A percentile compares a stretch with the other conserved stretches of the same genome.
These are phyloP conservation scores for Hypomesus transpacificus DNA, from an alignment of 2,113 vertebrate genomes.

Conservation along the genomic window DNA sequence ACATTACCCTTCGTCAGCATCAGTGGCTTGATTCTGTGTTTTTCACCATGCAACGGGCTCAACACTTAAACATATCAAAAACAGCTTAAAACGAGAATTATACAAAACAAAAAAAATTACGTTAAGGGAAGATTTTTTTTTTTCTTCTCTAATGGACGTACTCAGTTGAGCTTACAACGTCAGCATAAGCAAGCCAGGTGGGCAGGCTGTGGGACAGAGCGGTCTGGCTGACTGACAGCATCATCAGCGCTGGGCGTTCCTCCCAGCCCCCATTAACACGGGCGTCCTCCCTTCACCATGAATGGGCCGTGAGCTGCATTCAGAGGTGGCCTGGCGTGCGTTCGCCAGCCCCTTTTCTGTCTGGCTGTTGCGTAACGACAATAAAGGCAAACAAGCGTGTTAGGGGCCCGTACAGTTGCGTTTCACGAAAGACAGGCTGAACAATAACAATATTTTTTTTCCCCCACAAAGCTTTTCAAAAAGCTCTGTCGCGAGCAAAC, in stretches of 20 bases:
- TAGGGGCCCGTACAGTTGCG: conserved; percentile 2
- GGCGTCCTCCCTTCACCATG: background rate
- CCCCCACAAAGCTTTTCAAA: conserved; percentile 19
- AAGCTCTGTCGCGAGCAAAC: conserved; percentile 5
- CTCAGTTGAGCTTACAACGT: too few relatives aligned
- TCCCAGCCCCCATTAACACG: background rate
- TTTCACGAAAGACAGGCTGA: conserved; percentile 12
- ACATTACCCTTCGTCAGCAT: too few relatives aligned
- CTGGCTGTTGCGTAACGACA: conserved; percentile 19
- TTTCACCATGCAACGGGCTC: too few relatives aligned
- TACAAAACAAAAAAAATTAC: too few relatives aligned
- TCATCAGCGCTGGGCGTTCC: background rate
- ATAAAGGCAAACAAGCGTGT: conserved; percentile 15
- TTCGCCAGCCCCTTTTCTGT: conserved; percentile 1
- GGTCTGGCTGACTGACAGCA: background rate
- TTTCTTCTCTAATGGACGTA: too few relatives aligned
- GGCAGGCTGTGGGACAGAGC: too few relatives aligned
- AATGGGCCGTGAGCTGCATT: conserved; percentile 32
- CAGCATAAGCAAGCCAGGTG: too few relatives aligned
- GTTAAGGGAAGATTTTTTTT: too few relatives aligned
- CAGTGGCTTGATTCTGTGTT: too few relatives aligned
- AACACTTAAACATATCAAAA: too few relatives aligned
- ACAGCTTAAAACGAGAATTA: too few relatives aligned
- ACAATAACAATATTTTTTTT: conserved; percentile 31
- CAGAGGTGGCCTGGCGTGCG: conserved; percentile 14